Evolutionary conservation across 2,797 vertebrate species (phyloP).

Genomic region (Sebastes diaconus): DNA sequence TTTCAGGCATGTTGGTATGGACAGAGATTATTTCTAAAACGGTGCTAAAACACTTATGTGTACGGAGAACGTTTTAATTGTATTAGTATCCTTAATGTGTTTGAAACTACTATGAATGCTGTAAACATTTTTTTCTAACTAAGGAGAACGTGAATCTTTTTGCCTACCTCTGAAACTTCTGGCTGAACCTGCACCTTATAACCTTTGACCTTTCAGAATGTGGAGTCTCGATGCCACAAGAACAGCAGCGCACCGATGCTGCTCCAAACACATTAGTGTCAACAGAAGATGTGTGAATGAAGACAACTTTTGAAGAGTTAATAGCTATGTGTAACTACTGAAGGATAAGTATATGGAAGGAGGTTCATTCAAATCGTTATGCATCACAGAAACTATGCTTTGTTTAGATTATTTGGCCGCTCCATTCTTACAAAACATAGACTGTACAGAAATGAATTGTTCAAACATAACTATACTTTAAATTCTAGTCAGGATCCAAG

Average conservation of each 20-base stretch:
- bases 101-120: background rate
- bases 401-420: background rate
- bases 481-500: background rate
- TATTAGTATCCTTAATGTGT: background rate
- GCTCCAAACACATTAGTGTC: conserved; percentile 38
- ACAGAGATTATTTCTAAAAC: too few relatives aligned
- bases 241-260: background rate
- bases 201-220: conserved; percentile 74
- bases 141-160: background rate
- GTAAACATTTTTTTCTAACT: background rate
- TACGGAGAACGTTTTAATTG: too few relatives aligned
- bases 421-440: background rate
- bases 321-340: background rate
- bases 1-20: too few relatives aligned
- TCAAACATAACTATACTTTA: background rate
- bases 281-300: conserved; percentile 37
- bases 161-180: conserved; percentile 1
- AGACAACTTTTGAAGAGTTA: conserved; percentile 2
- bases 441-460: background rate
- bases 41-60: too few relatives aligned
- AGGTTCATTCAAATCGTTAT: background rate
- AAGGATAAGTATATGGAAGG: background rate
- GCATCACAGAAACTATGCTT: background rate
- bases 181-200: conserved; percentile 6
- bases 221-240: conserved; percentile 47